Base-by-base conservation (phyloP, 2,113 vertebrate species). In the Eupsittula cactorum region DNA sequence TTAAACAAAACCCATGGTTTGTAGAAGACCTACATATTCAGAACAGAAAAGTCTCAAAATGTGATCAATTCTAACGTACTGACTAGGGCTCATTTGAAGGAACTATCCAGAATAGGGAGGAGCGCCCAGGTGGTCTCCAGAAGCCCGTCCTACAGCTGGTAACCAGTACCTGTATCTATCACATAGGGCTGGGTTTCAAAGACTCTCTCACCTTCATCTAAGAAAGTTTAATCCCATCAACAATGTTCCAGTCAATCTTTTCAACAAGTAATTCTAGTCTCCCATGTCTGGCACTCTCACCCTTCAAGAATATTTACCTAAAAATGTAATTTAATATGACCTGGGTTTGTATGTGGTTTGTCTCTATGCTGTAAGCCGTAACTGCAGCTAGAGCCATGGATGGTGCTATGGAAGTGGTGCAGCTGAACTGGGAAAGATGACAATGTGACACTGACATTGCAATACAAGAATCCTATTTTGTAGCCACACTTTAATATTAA, bases 111-210 rank as follows among this genome's bases (percentile, higher is more conserved):
- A 42, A 4, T 14, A 18, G 18, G 12, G 27, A 23, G n/a, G 28
- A 50, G 18, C 1, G 35, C 10, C 24, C 29, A 9, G 39, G n/a
- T 23, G 65, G 17, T 9, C 50, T 25, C 41, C 24, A 27, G 46
- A 28, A 59, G 78, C n/a, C 35, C 31, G n/a, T 16, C n/a, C 67
- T 16, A 9, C 19, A 16, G 21, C 33, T 52, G 65, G 44, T 9
- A 27, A 23, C 28, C 67, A 16, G n/a, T 3, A 3, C 21, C 53
- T 11, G 24, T 1, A 25, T 4, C 67, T 39, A 4, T 7, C 7
- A 2, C 39, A 13, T 2, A 1, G 10, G 3, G 16, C 0, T n/a
- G 17, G 53, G 6, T 63, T 50, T 15, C 35, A 37, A 7, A 21
- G 28, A 11, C 24, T 13, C 63, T 24, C 65, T 16, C 16, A 9